phyloP scores from a whole-genome alignment of 35 echinoderm and acorn worm species.

The Hemicentrotus pulcherrimus region DNA sequence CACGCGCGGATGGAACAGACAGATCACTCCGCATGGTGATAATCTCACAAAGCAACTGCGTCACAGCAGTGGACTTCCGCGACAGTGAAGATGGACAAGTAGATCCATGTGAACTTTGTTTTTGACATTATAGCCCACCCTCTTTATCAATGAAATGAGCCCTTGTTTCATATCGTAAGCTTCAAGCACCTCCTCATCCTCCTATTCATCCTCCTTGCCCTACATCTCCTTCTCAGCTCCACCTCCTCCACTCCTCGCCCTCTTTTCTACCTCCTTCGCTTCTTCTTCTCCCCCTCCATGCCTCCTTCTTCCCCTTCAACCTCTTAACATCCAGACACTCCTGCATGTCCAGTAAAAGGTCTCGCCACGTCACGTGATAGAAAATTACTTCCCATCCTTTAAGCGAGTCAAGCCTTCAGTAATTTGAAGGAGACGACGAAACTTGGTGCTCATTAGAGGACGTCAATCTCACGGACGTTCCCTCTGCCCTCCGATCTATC shows the following conservation, averaged over 20 bases:
- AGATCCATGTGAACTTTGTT: not conserved
- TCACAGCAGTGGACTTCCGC: not conserved
- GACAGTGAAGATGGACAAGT: not conserved
- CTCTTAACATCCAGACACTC: not conserved
- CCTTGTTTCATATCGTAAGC: too few relatives aligned
- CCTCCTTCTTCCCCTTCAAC: not conserved
- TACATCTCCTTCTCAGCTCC: too few relatives aligned
- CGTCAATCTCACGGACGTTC: not conserved
- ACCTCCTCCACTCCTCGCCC: not conserved
- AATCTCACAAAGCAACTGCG: conserved; percentile 5
- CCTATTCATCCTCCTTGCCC: too few relatives aligned
- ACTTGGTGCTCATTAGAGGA: not conserved
- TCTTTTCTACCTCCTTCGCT: too few relatives aligned
- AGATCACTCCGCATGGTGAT: not conserved
- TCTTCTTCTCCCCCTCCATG: not conserved
- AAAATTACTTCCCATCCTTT: not conserved
- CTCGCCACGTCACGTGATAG: not conserved
- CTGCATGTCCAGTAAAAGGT: not conserved
- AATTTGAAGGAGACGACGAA: not conserved
- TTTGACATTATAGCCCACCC: not conserved
- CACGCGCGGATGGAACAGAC: not conserved
- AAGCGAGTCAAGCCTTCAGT: not conserved
- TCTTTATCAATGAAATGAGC: too few relatives aligned
- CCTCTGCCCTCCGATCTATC: not conserved
- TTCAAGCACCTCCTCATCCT: too few relatives aligned